A percentile compares a stretch with the other conserved stretches of the same genome.
Evolutionary conservation across 1,140 invertebrate genomes (phyloP).

Genomic region (Drosophila sproati): DNA sequence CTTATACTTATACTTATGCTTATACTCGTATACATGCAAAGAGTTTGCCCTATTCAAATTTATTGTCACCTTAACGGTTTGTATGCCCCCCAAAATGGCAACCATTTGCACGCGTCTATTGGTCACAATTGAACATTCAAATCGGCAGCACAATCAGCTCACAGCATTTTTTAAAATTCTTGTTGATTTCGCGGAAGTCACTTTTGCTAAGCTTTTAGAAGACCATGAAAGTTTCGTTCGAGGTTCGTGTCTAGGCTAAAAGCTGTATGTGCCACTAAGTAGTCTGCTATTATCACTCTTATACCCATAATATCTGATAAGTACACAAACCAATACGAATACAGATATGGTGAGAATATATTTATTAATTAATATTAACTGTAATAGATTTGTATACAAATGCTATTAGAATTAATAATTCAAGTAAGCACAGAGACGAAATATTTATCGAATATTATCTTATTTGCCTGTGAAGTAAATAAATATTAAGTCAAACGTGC

Average conservation of each 20-base stretch:
- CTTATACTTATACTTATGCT: background rate
- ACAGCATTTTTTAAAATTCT: conserved; percentile 22
- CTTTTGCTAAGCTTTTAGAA: background rate
- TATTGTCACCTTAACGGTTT: background rate
- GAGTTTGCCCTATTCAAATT: background rate
- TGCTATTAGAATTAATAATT: too few relatives aligned
- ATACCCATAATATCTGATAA: background rate
- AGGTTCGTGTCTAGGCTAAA: conserved; percentile 21
- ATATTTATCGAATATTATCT: too few relatives aligned
- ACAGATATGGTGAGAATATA: too few relatives aligned
- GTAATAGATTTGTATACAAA: too few relatives aligned
- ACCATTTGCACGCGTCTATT: too few relatives aligned
- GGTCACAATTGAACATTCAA: background rate
- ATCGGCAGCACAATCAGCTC: conserved; percentile 7
- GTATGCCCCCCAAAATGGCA: background rate
- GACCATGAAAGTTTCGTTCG: conserved; percentile 2
- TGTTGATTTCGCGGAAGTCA: conserved; percentile 6
- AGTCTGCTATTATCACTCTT: background rate
- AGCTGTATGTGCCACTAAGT: background rate
- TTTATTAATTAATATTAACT: too few relatives aligned
- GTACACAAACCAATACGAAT: too few relatives aligned
- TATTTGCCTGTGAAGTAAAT: too few relatives aligned
- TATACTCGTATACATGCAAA: background rate
- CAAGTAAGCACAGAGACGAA: too few relatives aligned
- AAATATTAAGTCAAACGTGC: too few relatives aligned